Conservation (phyloP, 1,140 invertebrate species). For the Papilio dardanus region DNA sequence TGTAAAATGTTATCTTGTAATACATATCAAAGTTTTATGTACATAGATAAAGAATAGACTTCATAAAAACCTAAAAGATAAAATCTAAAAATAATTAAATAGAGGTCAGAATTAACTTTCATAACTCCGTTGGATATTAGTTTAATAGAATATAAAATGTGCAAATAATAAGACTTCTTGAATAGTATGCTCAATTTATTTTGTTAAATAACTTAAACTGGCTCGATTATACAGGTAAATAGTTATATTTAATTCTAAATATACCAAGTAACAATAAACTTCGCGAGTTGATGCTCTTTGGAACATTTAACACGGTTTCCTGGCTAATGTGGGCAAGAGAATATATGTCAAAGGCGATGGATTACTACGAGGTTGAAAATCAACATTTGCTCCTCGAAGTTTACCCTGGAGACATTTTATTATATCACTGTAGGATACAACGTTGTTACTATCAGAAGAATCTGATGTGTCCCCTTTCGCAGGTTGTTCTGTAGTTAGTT, state of each 20-base stretch:
- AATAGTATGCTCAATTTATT: conserved; percentile 9
- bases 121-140: background rate
- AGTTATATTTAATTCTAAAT: background rate
- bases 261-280: background rate
- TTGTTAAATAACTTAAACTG: background rate
- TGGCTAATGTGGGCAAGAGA: conserved; percentile 43
- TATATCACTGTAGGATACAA: conserved; percentile 64
- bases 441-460: conserved; percentile 37
- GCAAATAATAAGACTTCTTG: background rate
- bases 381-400: conserved; percentile 44
- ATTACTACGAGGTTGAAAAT: conserved; percentile 19
- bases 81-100: background rate
- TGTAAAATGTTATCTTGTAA: background rate
- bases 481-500: conserved; percentile 30
- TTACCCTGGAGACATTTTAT: conserved; percentile 65
- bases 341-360: conserved; percentile 56
- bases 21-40: background rate
- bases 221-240: background rate
- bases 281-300: background rate
- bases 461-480: conserved; percentile 12
- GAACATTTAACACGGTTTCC: conserved; percentile 4
- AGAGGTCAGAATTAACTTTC: background rate
- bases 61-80: background rate
- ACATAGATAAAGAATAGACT: background rate
- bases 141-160: background rate